phyloP scores from a whole-genome alignment of 2,113 vertebrate genomes.

The Semnopithecus entellus region DNA sequence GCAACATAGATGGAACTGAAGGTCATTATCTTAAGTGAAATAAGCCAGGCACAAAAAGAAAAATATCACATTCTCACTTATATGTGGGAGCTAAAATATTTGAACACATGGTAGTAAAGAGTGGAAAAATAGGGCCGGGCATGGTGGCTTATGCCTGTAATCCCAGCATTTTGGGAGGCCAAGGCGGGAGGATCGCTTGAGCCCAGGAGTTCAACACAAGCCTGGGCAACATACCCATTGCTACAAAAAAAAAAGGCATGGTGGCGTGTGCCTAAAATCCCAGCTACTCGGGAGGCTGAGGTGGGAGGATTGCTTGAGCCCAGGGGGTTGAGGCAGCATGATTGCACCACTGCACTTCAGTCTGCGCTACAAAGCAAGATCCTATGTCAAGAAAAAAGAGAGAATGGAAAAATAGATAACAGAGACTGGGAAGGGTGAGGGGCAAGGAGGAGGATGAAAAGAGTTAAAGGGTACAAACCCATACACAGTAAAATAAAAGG shows the following conservation, averaged over 20 bases:
- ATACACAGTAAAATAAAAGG: background rate
- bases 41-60: background rate
- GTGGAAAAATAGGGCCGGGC: background rate
- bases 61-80: background rate
- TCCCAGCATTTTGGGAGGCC: background rate
- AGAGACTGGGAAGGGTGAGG: background rate
- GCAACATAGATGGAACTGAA: background rate
- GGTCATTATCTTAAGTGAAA: background rate
- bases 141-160: background rate
- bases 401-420: background rate
- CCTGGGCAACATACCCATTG: too few species aligned
- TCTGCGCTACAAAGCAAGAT: too few species aligned
- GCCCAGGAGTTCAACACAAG: too few species aligned
- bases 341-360: too few species aligned
- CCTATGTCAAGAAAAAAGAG: too few species aligned
- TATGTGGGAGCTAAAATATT: background rate
- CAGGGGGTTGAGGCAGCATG: too few species aligned
- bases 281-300: too few species aligned
- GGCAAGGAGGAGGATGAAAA: background rate
- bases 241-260: too few species aligned
- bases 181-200: too few species aligned
- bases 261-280: too few species aligned
- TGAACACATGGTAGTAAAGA: background rate
- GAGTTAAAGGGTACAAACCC: background rate
- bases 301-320: too few species aligned